phyloP scores from a whole-genome alignment of 1,140 invertebrate genomes.

The Wasmannia auropunctata region DNA sequence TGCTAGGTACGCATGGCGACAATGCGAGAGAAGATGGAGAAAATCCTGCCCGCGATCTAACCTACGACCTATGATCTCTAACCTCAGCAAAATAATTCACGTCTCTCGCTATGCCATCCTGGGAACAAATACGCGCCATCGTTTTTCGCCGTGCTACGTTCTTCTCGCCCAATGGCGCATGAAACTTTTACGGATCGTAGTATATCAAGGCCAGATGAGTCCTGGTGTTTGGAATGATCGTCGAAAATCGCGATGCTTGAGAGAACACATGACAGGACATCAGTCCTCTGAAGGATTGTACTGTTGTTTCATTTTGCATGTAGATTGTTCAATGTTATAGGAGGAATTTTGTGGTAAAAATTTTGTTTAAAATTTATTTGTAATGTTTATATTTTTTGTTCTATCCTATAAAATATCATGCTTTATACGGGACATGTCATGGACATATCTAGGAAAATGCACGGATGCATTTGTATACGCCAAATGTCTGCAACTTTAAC shows the following conservation, averaged over 20 bases:
- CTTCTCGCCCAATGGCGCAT: conserved; percentile 51
- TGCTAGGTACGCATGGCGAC: not conserved
- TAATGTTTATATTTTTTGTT: not conserved
- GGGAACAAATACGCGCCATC: conserved; percentile 51
- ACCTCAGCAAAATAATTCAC: conserved; percentile 45
- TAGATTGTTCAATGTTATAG: not conserved
- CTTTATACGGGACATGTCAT: not conserved
- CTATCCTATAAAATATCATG: not conserved
- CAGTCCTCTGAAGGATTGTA: not conserved
- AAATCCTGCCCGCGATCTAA: not conserved
- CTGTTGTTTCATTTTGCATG: not conserved
- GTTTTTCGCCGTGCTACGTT: conserved; percentile 35
- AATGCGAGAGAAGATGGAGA: not conserved
- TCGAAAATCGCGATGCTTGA: conserved; percentile 37
- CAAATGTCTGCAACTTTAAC: conserved; percentile 21
- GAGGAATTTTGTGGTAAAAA: not conserved
- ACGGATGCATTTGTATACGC: conserved; percentile 19
- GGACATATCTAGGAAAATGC: not conserved
- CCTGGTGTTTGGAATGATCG: conserved; percentile 8
- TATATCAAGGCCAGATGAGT: conserved; percentile 28
- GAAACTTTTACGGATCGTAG: conserved; percentile 53
- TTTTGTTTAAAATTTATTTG: not conserved
- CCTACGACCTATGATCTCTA: conserved; percentile 1
- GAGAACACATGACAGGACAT: not conserved
- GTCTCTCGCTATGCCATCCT: not conserved